phyloP scores from a whole-genome alignment of 2,113 vertebrate genomes.

The Eudorcas thomsonii region DNA sequence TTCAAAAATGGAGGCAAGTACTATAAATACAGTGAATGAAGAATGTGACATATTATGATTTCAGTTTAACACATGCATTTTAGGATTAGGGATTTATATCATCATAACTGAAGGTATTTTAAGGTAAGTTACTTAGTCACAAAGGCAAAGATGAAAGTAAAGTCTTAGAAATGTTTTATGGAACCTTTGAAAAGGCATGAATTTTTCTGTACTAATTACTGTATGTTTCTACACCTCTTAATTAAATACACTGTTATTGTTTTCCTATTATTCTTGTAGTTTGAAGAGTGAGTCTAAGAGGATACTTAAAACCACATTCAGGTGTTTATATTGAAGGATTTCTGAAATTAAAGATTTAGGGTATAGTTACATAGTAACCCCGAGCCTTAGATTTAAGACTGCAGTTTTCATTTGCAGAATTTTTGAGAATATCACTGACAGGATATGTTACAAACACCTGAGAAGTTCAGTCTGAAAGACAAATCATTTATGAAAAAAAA shows the following conservation, averaged over 20 bases:
- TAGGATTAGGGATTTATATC: not conserved
- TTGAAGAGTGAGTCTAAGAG: not conserved
- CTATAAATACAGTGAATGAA: not conserved
- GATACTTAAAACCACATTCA: not conserved
- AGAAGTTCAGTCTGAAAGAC: not conserved
- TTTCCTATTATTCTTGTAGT: not conserved
- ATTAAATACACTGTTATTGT: not conserved
- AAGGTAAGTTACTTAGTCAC: not conserved
- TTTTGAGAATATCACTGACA: not conserved
- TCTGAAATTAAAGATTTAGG: not conserved
- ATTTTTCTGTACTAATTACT: not conserved
- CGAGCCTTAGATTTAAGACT: not conserved
- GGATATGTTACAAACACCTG: not conserved
- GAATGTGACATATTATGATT: not conserved
- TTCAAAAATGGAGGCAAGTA: not conserved
- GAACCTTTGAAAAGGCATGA: slow-evolving; percentile 7
- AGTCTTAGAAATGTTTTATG: not conserved
- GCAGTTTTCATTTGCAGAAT: not conserved
- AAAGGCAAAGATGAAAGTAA: slow-evolving; percentile 24
- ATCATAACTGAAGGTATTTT: not conserved
- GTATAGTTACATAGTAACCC: not conserved
- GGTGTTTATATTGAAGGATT: not conserved
- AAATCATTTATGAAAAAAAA: not conserved
- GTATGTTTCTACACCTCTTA: not conserved
- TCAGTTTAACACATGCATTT: not conserved